Base-by-base conservation (phyloP, 1,140 invertebrate species). In the Heliothis subflexa region DNA sequence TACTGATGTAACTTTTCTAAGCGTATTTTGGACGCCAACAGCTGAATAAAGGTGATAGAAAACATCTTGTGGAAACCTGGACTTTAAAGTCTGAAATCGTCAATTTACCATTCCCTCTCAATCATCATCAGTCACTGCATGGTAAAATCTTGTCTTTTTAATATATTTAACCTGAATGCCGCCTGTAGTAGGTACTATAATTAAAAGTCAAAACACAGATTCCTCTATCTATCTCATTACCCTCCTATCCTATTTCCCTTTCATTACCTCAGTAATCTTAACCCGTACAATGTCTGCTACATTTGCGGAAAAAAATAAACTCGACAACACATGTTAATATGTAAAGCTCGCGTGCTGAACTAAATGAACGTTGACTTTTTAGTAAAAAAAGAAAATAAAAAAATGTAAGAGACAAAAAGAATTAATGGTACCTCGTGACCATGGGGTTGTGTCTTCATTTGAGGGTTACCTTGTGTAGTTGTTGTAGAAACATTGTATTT, bases 361-460 rank as follows among this genome's bases (percentile, higher is more conserved):
- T 47, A 64, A 75, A 75, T 64, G 73, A 57, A 62, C 47, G 73
- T 52, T 25, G 25, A 9, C 33, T 75, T 75, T 71, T 75, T 50
- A 18, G 14, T 28, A 49, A 52, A 75, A 50, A 74, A 18, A 62
- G 55, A 12, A 57, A 73, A 59, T n/a, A n/a, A 52, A 54, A 54
- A 5, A 16, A 57, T 18, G 14, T 16, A 10, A 16, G 78, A 79
- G 78, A 79, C 78, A 79, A 79, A 79, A 79, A 25, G 71, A 79
- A 79, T 79, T 74, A 79, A 79, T 79, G 78, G 47, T 14, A 66
- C 49, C 54, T 70, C 68, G 72, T 57, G 40, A 52, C n/a, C 50
- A 64, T 59, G 47, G 59, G 25, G 13, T 7, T 7, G 9, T 33
- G 33, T 33, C 66, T 66, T 21, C 9, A 49, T 54, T 54, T 70